Conservation (phyloP, 2,888 invertebrate species). For the Pimpla rufipes region DNA sequence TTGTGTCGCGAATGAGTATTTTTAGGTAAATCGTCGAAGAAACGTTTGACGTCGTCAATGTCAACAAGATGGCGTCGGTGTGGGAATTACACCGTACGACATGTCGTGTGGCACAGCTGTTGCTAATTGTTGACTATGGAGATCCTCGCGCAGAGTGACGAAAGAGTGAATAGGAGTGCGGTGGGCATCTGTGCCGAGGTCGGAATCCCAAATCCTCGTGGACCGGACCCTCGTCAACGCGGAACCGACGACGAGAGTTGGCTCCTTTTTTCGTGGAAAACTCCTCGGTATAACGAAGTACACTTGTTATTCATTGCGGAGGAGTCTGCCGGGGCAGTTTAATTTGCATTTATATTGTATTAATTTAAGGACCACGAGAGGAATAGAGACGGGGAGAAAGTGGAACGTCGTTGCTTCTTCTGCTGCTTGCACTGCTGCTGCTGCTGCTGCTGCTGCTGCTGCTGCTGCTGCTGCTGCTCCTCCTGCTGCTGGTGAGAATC, state of each 20-base stretch:
- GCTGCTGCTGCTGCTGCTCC: neutral
- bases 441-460: neutral
- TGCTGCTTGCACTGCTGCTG: slow-evolving; percentile 14
- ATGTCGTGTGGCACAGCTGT: neutral
- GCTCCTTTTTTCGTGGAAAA: slow-evolving; percentile 46
- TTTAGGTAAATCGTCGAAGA: neutral
- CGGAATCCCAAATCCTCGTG: slow-evolving; percentile 24
- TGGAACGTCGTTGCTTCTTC: slow-evolving; percentile 33
- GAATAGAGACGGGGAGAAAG: slow-evolving; percentile 35
- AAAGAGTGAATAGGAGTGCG: slow-evolving; percentile 13
- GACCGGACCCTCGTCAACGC: slow-evolving; percentile 28
- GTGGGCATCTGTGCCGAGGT: slow-evolving; percentile 18
- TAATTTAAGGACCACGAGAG: slow-evolving; percentile 76
- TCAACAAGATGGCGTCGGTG: no score
- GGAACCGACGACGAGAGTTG: slow-evolving; percentile 36
- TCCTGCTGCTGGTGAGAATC: slow-evolving; percentile 19
- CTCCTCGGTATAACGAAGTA: slow-evolving; percentile 67
- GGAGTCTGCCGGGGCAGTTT: slow-evolving; percentile 69
- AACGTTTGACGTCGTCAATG: neutral
- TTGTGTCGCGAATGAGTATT: neutral
- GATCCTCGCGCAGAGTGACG: neutral
- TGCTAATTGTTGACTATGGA: slow-evolving; percentile 20
- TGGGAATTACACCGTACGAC: neutral
- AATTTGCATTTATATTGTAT: slow-evolving; percentile 82
- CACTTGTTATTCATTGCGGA: slow-evolving; percentile 72